Evolutionary conservation across 64 coral and sea anemone genomes (phyloP).

Genomic region (Pocillopora damicornis): DNA sequence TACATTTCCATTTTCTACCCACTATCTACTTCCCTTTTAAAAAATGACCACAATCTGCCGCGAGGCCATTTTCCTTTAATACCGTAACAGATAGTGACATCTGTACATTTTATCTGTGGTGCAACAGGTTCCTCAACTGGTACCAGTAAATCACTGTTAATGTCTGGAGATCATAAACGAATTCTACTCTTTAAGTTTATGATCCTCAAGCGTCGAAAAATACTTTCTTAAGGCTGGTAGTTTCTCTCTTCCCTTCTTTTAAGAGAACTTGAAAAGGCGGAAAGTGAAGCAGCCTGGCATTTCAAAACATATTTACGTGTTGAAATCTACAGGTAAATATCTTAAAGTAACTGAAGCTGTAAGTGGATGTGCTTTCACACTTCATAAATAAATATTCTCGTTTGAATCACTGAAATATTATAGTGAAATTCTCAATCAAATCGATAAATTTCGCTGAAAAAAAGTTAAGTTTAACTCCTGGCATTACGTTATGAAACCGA

Average conservation of each 20-base stretch:
- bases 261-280: too few species aligned
- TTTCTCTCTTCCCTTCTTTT: neutral
- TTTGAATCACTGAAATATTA: neutral
- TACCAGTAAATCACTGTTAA: neutral
- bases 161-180: neutral
- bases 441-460: neutral
- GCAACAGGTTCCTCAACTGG: neutral
- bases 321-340: neutral
- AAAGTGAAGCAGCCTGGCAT: too few species aligned
- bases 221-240: neutral
- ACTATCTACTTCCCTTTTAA: too few species aligned
- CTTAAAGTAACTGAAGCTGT: neutral
- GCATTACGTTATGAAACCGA: too few species aligned
- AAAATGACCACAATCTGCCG: too few species aligned
- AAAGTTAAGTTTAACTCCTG: too few species aligned
- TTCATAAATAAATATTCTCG: neutral
- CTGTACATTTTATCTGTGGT: neutral
- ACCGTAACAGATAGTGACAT: neutral
- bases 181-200: neutral
- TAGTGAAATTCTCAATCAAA: neutral
- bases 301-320: too few species aligned
- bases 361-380: neutral
- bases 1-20: too few species aligned
- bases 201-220: neutral
- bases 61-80: too few species aligned